phyloP scores from a whole-genome alignment of 2,888 invertebrate species.

The Campaea margaritaria region DNA sequence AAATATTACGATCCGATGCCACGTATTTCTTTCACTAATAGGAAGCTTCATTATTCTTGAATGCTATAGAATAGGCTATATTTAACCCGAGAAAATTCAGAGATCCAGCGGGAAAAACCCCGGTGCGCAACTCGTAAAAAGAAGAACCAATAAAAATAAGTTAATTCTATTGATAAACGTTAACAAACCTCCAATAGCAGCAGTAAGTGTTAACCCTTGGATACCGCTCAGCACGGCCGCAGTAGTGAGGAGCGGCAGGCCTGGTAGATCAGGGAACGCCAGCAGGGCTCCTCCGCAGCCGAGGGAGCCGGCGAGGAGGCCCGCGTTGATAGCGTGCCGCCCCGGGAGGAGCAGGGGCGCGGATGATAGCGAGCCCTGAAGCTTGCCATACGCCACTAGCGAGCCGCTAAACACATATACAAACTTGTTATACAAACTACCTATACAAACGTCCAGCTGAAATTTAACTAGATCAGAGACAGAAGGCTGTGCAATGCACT shows the following conservation, averaged over 20 bases:
- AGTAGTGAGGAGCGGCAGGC: constrained; percentile 89
- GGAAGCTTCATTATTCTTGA: too few species aligned
- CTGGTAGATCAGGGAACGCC: constrained; percentile 87
- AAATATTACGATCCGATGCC: too few species aligned
- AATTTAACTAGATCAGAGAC: too few species aligned
- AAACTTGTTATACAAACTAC: background rate
- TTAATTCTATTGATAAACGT: background rate
- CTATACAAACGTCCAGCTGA: too few species aligned
- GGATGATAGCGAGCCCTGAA: constrained; percentile 92
- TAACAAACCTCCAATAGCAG: constrained; percentile 92
- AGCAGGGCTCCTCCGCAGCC: constrained; percentile 89
- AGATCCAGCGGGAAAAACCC: too few species aligned
- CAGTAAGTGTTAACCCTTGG: constrained; percentile 94
- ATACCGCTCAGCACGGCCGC: constrained; percentile 91
- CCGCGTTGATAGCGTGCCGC: constrained; percentile 90
- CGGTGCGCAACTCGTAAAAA: too few species aligned
- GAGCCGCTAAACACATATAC: constrained; percentile 87
- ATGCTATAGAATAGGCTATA: too few species aligned
- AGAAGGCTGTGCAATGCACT: too few species aligned
- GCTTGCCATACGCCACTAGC: constrained; percentile 94
- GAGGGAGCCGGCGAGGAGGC: constrained; percentile 88
- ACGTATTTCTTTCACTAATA: too few species aligned
- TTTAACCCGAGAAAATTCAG: too few species aligned
- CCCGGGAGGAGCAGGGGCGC: constrained; percentile 93
- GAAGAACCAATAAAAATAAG: too few species aligned